Percentiles rank a stretch among this genome's conserved stretches.
These are phyloP conservation scores for Chymomyza costata DNA, from an alignment of 1,140 invertebrate genomes.

Conservation along the genomic window DNA sequence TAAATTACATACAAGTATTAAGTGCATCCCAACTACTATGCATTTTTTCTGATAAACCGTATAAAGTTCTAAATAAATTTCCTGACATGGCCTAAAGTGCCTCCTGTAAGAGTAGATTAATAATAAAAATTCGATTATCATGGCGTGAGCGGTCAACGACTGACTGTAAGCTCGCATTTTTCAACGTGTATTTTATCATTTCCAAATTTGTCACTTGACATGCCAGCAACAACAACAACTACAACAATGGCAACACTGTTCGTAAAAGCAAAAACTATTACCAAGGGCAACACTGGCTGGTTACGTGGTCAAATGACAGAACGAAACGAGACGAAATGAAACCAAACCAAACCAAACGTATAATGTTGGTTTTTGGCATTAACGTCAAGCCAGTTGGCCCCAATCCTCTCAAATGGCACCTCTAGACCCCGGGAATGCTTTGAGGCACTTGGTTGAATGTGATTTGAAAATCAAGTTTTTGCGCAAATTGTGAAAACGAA, in stretches of 20 bases:
- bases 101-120: too few species aligned
- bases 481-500: conserved; percentile 52
- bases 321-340: too few species aligned
- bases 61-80: too few species aligned
- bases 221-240: conserved; percentile 30
- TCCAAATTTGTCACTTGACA: conserved; percentile 71
- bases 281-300: conserved; percentile 18
- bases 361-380: conserved; percentile 69
- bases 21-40: too few species aligned
- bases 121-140: conserved; percentile 64
- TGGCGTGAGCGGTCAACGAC: conserved; percentile 14
- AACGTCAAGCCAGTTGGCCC: conserved; percentile 36
- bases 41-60: too few species aligned
- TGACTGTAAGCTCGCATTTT: conserved; percentile 32
- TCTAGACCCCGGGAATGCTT: conserved; percentile 11
- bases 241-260: not conserved
- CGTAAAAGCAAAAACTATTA: conserved; percentile 5
- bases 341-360: conserved; percentile 6
- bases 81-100: too few species aligned
- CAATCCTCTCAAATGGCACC: conserved; percentile 13
- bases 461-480: conserved; percentile 64
- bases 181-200: conserved; percentile 64
- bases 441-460: conserved; percentile 54
- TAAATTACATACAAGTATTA: too few species aligned
- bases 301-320: conserved; percentile 31